Percentiles rank a stretch among this genome's conserved stretches.
These are phyloP conservation scores for Ichneumoninae sp. DNA, from an alignment of 2,888 invertebrate species.

Conservation along the genomic window DNA sequence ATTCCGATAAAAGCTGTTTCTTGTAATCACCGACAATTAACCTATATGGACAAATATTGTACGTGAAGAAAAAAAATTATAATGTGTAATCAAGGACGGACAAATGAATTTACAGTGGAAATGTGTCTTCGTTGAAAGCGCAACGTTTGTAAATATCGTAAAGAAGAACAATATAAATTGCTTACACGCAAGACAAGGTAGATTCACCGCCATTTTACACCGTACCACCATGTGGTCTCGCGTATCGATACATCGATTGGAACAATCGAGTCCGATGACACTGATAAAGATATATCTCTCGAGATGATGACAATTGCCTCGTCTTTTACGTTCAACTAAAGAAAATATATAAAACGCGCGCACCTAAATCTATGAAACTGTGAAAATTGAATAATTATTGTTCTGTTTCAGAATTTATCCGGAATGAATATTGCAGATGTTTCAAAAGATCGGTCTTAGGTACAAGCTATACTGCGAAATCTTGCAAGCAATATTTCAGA, in stretches of 20 bases:
- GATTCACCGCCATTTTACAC: constrained; percentile 83
- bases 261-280: background rate
- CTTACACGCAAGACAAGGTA: constrained; percentile 84
- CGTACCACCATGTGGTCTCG: constrained; percentile 79
- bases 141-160: background rate
- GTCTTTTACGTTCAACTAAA: too few species aligned
- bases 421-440: too few species aligned
- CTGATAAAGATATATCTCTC: background rate
- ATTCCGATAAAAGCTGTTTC: constrained; percentile 5
- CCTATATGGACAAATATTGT: background rate
- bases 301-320: too few species aligned
- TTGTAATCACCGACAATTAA: background rate
- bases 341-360: too few species aligned
- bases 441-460: too few species aligned
- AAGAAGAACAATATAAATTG: constrained; percentile 66
- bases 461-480: too few species aligned
- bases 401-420: too few species aligned
- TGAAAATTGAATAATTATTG: too few species aligned
- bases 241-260: constrained; percentile 41
- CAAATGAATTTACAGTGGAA: background rate
- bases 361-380: too few species aligned
- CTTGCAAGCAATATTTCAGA: too few species aligned
- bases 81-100: background rate
- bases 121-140: constrained; percentile 9
- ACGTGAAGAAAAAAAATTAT: constrained; percentile 20